Conservation (phyloP, 2,797 vertebrate species). For the Chiloscyllium punctatum region DNA sequence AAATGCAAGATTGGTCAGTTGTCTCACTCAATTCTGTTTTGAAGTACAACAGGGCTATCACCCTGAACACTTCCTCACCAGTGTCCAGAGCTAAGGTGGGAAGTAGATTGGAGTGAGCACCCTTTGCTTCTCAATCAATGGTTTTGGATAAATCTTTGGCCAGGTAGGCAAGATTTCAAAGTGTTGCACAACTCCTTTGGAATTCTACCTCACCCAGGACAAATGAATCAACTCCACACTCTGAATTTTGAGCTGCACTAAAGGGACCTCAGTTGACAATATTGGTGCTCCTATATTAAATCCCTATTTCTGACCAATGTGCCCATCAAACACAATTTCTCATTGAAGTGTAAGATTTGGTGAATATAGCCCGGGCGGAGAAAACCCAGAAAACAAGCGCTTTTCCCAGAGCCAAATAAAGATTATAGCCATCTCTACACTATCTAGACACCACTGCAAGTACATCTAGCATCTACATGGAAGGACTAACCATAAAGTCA, state of each 20-base stretch:
- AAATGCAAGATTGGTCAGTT: not conserved
- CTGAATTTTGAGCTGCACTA: not conserved
- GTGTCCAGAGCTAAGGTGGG: not conserved
- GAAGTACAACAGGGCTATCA: not conserved
- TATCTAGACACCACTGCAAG: not conserved
- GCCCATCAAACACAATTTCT: not conserved
- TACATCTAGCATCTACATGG: not conserved
- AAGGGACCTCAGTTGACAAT: not conserved
- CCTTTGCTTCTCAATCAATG: not conserved
- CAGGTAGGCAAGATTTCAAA: not conserved
- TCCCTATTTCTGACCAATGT: not conserved
- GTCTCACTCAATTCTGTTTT: not conserved
- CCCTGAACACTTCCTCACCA: not conserved
- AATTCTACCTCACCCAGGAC: not conserved
- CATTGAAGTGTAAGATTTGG: not conserved
- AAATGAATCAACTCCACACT: not conserved
- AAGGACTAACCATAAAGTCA: not conserved
- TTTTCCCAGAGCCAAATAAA: not conserved
- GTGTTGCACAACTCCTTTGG: not conserved
- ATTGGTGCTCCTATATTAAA: not conserved
- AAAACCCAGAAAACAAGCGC: not conserved
- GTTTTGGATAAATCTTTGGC: not conserved
- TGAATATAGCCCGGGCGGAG: not conserved
- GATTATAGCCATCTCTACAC: not conserved
- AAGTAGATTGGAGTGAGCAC: not conserved